Conservation (phyloP, 2,113 vertebrate species). For the human (Homo sapiens) region GRCh38 chr2:96539501-96540000, state of each 20-base stretch:
- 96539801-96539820: neutral
- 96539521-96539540: neutral
- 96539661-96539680: neutral
- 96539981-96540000: neutral
- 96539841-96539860: neutral
- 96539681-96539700: neutral
- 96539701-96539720: too few relatives aligned
- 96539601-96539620: neutral
- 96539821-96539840: neutral
- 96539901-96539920: neutral
- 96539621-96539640: neutral
- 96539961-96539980: neutral
- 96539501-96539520: neutral
- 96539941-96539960: neutral
- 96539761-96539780: too few relatives aligned
- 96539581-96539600: neutral
- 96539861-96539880: neutral
- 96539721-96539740: neutral
- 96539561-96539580: neutral
- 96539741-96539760: neutral
- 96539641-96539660: neutral
- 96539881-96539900: neutral
- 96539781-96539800: neutral
- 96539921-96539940: neutral
- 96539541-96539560: neutral